Conservation (phyloP, 2,113 vertebrate genomes). For the Nannospalax galili region DNA sequence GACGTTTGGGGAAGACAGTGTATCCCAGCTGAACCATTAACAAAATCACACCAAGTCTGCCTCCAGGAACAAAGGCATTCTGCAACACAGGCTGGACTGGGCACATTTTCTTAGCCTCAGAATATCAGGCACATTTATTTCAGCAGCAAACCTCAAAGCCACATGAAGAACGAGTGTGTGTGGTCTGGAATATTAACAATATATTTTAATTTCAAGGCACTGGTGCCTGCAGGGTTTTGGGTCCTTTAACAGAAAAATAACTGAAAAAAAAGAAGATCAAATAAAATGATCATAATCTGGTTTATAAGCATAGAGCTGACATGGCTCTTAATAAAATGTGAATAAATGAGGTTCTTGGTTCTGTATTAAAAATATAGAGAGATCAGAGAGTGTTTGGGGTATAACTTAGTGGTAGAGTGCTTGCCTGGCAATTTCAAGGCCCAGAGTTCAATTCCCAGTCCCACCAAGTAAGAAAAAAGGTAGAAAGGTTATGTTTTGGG, state of each 20-base stretch:
- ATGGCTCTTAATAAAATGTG: slow-evolving; percentile 33
- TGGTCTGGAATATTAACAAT: slow-evolving; percentile 71
- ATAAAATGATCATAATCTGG: slow-evolving; percentile 53
- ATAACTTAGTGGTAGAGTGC: no score
- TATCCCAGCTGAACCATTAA: slow-evolving; percentile 49
- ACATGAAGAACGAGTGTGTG: slow-evolving; percentile 35
- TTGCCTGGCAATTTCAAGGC: no score
- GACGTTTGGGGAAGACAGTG: slow-evolving; percentile 30
- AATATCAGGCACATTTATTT: slow-evolving; percentile 28
- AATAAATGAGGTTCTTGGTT: slow-evolving; percentile 24
- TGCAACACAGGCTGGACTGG: slow-evolving; percentile 39
- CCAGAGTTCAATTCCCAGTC: no score
- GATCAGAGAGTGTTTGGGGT: no score
- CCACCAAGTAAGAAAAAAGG: no score
- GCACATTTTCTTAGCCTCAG: slow-evolving; percentile 48
- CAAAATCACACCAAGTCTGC: slow-evolving; percentile 49
- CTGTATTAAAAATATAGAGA: slow-evolving; percentile 36
- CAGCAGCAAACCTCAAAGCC: slow-evolving; percentile 59
- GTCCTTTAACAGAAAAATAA: slow-evolving; percentile 60
- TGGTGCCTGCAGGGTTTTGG: slow-evolving; percentile 65
- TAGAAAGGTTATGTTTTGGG: no score
- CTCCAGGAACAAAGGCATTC: slow-evolving; percentile 52
- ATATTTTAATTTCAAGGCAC: slow-evolving; percentile 66
- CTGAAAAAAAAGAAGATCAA: slow-evolving; percentile 68
- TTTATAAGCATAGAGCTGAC: slow-evolving; percentile 23